Base-by-base conservation (phyloP, 1,140 invertebrate species). In the Macrosteles quadrilineatus region DNA sequence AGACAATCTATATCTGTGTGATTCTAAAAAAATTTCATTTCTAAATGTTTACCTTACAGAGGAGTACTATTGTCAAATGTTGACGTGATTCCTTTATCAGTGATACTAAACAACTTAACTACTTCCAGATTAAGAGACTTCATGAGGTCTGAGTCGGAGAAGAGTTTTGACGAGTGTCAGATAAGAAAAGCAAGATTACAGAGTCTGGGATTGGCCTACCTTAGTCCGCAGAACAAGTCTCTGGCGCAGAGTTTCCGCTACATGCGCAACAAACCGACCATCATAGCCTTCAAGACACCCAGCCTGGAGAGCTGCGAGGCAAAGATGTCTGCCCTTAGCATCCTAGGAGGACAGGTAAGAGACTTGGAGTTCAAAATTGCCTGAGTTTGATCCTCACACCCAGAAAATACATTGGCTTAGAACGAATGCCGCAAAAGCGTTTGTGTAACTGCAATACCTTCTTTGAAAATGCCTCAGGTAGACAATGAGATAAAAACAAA, bases 221-320 rank as follows among this genome's bases (percentile, higher is more conserved):
- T 88, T 6, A 90, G 87, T 76, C 90, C 90, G 11, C 90, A 91
- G 76, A 91, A 92, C 75, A 88, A 88, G 75, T 87, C 87, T 17
- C 78, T 93, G 62, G 91, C 90, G 0, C 90, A 93, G 75, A 91
- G 90, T 77, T 93, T 93, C 78, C 84, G 91, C 23, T 94, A 94
- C 76, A 93, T 95, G 91, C 81, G 93, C 40, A 90, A 88, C 59
- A 95, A 94, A 76, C 93, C 93, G 0, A 92, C 91, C 0, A 92
- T 95, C 53, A 93, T 95, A 43, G 90, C 91, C 0, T 92, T 94
- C 73, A 91, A 92, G 79, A 78, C 77, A 11, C 77, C 76, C 1
- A 90, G 87, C 80, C 73, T 90, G 47, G 90, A 91, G 75, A 86
- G 87, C 72, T 86, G 83, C 57, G 86, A 91, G 50, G 74, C 75